These are phyloP conservation scores for Caenorhabditis briggsae DNA, from an alignment of 1,140 invertebrate genomes.

Conservation along the genomic window DNA sequence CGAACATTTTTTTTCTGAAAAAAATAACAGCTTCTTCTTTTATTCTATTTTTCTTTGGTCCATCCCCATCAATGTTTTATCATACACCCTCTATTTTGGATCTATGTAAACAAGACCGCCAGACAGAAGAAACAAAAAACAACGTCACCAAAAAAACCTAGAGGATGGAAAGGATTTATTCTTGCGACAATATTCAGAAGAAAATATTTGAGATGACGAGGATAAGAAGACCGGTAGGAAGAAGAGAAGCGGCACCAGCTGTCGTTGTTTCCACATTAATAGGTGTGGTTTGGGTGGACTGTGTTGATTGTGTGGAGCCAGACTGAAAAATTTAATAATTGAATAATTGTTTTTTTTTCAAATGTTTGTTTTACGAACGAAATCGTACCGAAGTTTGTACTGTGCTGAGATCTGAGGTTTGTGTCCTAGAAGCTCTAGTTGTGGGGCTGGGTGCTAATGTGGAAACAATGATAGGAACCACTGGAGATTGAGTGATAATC, in stretches of 20 bases:
- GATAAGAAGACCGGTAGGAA: constrained; percentile 4
- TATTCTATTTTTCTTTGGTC: background rate
- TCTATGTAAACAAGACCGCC: background rate
- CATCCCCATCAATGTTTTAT: constrained; percentile 9
- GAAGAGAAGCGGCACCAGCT: background rate
- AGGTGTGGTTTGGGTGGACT: background rate
- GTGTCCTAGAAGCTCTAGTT: background rate
- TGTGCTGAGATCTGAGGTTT: background rate
- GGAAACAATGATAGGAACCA: too few relatives aligned
- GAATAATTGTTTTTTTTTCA: background rate
- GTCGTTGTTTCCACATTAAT: background rate
- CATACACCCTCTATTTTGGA: constrained; percentile 17
- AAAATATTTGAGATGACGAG: background rate
- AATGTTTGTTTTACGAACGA: too few relatives aligned
- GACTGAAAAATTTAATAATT: background rate
- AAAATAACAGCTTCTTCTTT: background rate
- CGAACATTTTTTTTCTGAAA: background rate
- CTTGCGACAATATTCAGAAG: background rate
- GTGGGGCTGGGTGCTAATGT: background rate
- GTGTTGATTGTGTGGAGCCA: background rate
- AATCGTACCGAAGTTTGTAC: background rate
- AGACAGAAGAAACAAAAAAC: background rate
- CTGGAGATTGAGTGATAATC: too few relatives aligned
- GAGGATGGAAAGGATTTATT: background rate
- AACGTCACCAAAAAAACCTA: background rate